phyloP scores from a whole-genome alignment of 2,113 vertebrate species.

The Ciconia boyciana region DNA sequence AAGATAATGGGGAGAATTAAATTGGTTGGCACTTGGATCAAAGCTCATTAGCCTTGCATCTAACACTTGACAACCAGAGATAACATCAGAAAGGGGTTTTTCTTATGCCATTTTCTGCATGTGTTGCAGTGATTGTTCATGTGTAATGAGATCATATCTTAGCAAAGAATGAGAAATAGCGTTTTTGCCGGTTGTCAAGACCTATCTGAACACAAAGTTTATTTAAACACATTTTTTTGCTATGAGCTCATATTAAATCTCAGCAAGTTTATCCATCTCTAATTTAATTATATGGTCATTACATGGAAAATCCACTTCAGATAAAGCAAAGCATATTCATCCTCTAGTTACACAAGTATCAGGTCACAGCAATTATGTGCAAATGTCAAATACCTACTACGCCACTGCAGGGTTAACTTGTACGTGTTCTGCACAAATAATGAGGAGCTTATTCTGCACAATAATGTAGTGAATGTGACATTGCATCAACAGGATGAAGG shows the following conservation, averaged over 20 bases:
- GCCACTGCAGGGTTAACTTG: background rate
- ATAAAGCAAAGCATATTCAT: constrained; percentile 37
- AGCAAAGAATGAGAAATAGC: constrained; percentile 42
- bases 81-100: constrained; percentile 13
- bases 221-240: constrained; percentile 31
- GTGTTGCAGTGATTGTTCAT: constrained; percentile 5
- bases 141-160: constrained; percentile 32
- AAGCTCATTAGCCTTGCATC: constrained; percentile 36
- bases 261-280: constrained; percentile 24
- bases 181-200: constrained; percentile 25
- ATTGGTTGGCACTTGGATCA: constrained; percentile 23
- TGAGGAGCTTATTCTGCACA: background rate
- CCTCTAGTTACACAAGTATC: constrained; percentile 17
- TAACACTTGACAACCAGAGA: constrained; percentile 28
- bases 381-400: constrained; percentile 8
- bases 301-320: constrained; percentile 12
- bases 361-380: constrained; percentile 17
- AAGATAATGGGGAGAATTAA: constrained; percentile 44
- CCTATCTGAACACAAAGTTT: constrained; percentile 26
- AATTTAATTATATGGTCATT: constrained; percentile 50
- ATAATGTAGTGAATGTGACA: background rate
- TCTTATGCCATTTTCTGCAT: background rate
- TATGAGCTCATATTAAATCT: constrained; percentile 41
- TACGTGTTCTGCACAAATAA: background rate
- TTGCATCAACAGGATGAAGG: background rate